Evolutionary conservation across 2,113 vertebrate genomes (phyloP).

Genomic region (Bos javanicus): DNA sequence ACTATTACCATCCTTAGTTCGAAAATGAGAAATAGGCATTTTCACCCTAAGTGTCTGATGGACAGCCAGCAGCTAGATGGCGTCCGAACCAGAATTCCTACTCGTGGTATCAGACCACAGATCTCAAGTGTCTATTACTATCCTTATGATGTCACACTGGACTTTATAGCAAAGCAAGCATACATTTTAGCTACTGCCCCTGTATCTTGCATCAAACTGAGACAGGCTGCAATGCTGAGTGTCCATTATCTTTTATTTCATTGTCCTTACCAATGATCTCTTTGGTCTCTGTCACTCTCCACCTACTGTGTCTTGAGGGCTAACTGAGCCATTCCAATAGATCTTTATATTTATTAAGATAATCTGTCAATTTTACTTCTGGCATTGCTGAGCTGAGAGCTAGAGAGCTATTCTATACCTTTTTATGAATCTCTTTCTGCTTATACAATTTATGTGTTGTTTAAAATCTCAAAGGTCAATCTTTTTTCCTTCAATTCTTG

Average conservation of each 20-base stretch:
- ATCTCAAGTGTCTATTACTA: neutral
- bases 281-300: neutral
- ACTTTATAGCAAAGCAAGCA: neutral
- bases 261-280: fast-evolving
- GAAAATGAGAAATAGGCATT: neutral
- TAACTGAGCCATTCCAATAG: too few relatives aligned
- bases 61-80: neutral
- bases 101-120: neutral
- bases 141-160: neutral
- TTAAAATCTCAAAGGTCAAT: neutral
- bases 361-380: neutral
- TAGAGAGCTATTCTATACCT: neutral
- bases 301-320: fast-evolving
- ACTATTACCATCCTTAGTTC: neutral
- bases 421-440: neutral
- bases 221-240: fast-evolving
- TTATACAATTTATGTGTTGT: neutral
- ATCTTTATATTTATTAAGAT: neutral
- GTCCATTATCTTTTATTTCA: fast-evolving
- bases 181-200: fast-evolving
- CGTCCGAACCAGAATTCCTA: too few relatives aligned
- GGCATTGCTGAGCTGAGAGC: neutral
- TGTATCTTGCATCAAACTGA: neutral
- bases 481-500: neutral
- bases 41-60: fast-evolving